A percentile compares a stretch with the other conserved stretches of the same genome.
Conservation (phyloP, 2,113 vertebrate genomes). For the Penelope pileata region DNA sequence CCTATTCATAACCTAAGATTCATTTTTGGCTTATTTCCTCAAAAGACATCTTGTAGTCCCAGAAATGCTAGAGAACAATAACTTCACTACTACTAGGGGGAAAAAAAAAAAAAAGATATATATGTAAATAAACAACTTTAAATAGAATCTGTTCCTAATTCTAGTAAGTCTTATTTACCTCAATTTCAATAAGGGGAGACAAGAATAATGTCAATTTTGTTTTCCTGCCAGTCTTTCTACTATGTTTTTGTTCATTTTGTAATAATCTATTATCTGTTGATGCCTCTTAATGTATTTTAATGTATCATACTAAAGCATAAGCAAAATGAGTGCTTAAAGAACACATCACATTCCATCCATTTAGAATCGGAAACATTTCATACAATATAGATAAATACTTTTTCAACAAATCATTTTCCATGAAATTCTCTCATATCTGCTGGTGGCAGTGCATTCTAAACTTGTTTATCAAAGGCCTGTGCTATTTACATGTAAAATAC, state of each 20-base stretch:
- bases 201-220: background rate
- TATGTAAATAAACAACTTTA: background rate
- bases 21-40: background rate
- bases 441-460: background rate
- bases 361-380: background rate
- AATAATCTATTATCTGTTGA: background rate
- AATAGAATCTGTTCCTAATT: background rate
- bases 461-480: background rate
- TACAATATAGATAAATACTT: background rate
- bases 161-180: background rate
- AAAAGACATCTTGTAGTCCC: background rate
- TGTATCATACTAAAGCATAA: background rate
- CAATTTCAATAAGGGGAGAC: background rate
- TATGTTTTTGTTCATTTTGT: background rate
- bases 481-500: background rate
- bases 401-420: background rate
- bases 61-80: background rate
- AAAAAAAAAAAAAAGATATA: background rate
- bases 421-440: background rate
- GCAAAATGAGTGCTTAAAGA: background rate
- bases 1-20: background rate
- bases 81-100: background rate
- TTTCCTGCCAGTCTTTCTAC: background rate
- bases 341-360: background rate
- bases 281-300: background rate